Conservation (phyloP, 2,888 invertebrate species). For the Calameuta idolon region DNA sequence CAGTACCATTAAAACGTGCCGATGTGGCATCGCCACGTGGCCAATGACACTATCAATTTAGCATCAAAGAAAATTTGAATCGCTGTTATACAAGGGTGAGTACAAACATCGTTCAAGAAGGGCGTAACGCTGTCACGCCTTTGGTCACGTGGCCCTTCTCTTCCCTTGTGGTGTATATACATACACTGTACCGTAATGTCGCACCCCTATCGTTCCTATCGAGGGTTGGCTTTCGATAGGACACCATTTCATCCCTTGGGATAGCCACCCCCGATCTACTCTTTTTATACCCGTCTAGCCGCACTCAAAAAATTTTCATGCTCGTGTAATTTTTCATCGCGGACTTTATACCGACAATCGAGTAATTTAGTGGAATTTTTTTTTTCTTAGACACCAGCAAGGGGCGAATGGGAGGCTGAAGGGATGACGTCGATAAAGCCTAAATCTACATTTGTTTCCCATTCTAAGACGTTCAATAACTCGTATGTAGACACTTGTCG, state of each 20-base stretch:
- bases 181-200: not conserved
- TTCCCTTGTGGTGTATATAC: not conserved
- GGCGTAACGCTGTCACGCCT: constrained; percentile 10
- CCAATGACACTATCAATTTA: constrained; percentile 26
- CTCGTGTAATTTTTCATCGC: not conserved
- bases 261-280: not conserved
- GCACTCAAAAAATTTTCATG: not conserved
- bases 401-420: not conserved
- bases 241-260: not conserved
- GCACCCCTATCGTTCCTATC: not conserved
- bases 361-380: not conserved
- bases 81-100: constrained; percentile 8
- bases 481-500: constrained; percentile 45
- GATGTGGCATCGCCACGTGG: constrained; percentile 17
- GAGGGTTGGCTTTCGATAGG: not conserved
- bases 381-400: not conserved
- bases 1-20: constrained; percentile 6
- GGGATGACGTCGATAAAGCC: constrained; percentile 20
- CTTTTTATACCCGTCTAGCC: not conserved
- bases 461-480: constrained; percentile 43
- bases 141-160: not conserved
- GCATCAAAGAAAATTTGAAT: constrained; percentile 18
- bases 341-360: not conserved
- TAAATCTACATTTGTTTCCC: constrained; percentile 41
- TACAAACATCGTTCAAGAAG: constrained; percentile 1